Percentiles rank a stretch among this genome's conserved stretches.
These are phyloP conservation scores for Megalops atlanticus DNA, from an alignment of 2,113 vertebrate species.

Conservation along the genomic window DNA sequence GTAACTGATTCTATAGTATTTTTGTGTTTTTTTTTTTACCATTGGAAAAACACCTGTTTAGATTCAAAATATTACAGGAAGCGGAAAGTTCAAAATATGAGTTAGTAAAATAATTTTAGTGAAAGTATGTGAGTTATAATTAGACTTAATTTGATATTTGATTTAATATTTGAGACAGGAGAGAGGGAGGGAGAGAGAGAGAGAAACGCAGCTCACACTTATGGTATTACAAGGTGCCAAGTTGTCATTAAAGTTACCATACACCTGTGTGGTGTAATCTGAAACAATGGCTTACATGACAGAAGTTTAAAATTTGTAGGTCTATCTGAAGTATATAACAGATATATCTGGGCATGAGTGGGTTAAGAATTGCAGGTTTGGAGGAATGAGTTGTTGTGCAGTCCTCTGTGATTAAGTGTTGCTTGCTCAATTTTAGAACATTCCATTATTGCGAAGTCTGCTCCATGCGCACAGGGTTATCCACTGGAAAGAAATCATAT, in stretches of 20 bases:
- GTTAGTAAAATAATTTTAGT: too few species aligned
- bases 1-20: neutral
- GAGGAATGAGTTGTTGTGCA: neutral
- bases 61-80: too few species aligned
- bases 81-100: too few species aligned
- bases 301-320: neutral
- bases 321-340: neutral
- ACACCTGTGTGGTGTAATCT: neutral
- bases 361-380: neutral
- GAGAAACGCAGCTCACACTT: neutral
- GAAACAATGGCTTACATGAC: neutral
- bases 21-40: neutral
- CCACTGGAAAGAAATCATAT: slow-evolving; percentile 20
- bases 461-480: neutral
- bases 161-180: too few species aligned
- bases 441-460: neutral
- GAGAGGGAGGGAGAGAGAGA: neutral
- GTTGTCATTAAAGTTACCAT: neutral
- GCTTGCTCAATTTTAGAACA: slow-evolving; percentile 23
- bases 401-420: neutral
- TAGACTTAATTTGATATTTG: too few species aligned
- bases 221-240: neutral
- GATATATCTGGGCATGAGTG: too few species aligned
- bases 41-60: neutral
- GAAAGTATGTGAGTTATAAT: too few species aligned